Percentiles rank a stretch among this genome's conserved stretches.
These are phyloP conservation scores for Ivindomyrus marchei DNA, from an alignment of 2,113 vertebrate genomes.

Conservation along the genomic window DNA sequence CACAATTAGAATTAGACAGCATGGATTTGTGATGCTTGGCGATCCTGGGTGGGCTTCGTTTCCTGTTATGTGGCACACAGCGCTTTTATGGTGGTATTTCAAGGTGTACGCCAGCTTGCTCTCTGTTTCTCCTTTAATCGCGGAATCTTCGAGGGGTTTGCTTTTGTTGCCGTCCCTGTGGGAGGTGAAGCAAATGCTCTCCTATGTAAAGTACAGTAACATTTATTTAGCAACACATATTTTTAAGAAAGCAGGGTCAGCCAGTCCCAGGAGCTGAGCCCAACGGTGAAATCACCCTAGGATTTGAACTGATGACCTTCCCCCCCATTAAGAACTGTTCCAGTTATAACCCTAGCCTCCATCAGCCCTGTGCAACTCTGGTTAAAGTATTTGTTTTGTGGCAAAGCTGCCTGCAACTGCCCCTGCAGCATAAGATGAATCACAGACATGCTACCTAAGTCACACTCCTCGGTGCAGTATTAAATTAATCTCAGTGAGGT, in stretches of 20 bases:
- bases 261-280: neutral
- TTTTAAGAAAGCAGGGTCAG: neutral
- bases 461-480: conserved; percentile 13
- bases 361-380: neutral
- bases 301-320: neutral
- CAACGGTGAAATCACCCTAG: neutral
- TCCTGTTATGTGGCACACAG: neutral
- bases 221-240: neutral
- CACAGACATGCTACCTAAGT: neutral
- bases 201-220: neutral
- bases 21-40: neutral
- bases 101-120: neutral
- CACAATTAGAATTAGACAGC: neutral
- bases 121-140: neutral
- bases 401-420: neutral
- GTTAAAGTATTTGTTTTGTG: conserved; percentile 10
- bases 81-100: neutral
- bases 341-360: neutral
- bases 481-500: neutral
- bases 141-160: neutral
- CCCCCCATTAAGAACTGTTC: neutral
- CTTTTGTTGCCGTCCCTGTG: neutral
- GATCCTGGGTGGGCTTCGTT: neutral
- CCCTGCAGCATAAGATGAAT: neutral
- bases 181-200: neutral